Base-by-base conservation (phyloP, 2,797 vertebrate species). In the Poecilia gillii region DNA sequence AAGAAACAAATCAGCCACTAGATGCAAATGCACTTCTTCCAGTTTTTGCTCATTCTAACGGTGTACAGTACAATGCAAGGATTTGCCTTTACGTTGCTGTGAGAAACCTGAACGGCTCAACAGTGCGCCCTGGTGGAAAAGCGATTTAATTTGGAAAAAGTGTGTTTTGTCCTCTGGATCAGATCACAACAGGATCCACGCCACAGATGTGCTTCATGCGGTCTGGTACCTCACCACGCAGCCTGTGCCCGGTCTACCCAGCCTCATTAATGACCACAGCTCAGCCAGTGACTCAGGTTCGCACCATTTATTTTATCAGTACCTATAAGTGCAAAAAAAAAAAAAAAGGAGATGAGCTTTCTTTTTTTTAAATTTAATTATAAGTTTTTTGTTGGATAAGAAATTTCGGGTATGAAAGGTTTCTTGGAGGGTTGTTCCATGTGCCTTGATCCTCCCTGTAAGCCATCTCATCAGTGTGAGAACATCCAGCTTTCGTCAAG, bases 161-260 rank as follows among this genome's bases (percentile, higher is more conserved):
- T 14, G 70, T 72, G 55, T 78, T 81, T 80, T 86, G 12, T 86
- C 25, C 49, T 84, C 66, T 88, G 72, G 78, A 75, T 5, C 95
- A 99, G 99, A 99, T 97, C 99, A 99, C 92, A 99, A 99, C 95
- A 96, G 98, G 88, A 97, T 97, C 84, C 99, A 99, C 1, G 99
- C 99, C 82, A 99, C 98, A 73, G 99, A 99, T n/a, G 99, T 99
- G 55, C 96, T 99, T 0, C 99, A 99, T 20, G 99, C 99, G 0
- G 99, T 99, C 76, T 99, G 99, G 99, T 99, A 97, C 94, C 97
- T 99, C 73, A 99, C 97, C 55, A 99, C 98, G 0, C 99, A 99
- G 86, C 93, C 98, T 78, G 96, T 99, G 72, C 98, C 99, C 0
- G 98, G 97, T 74, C 97, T 99, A 57, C 96, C 97, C 18, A 97